phyloP scores from a whole-genome alignment of 1,140 invertebrate genomes.

The Penaeus indicus region DNA sequence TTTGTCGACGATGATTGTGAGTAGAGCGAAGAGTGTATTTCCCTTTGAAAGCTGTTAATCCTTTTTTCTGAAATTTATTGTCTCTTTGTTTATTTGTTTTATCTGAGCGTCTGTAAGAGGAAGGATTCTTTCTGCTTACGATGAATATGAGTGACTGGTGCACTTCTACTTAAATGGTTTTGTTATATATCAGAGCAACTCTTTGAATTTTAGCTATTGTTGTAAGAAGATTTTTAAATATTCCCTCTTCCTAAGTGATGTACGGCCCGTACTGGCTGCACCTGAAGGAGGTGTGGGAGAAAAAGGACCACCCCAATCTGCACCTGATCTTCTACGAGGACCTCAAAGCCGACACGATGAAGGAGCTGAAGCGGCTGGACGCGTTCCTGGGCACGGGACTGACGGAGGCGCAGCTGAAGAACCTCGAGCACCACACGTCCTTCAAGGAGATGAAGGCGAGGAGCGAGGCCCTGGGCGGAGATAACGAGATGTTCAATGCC shows the following conservation, averaged over 20 bases:
- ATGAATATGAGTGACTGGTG: no score
- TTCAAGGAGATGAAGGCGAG: background rate
- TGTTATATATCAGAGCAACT: no score
- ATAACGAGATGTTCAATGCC: background rate
- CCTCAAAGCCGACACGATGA: conserved; percentile 22
- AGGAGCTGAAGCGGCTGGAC: conserved; percentile 31
- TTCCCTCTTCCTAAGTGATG: background rate
- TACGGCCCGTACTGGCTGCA: conserved; percentile 32
- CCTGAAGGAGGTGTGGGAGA: conserved; percentile 18
- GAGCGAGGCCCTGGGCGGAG: background rate
- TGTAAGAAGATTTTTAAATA: no score
- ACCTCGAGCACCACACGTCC: conserved; percentile 24
- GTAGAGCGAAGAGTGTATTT: no score
- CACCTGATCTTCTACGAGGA: conserved; percentile 45
- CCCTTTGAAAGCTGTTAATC: no score
- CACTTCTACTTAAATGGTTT: no score
- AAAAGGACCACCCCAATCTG: conserved; percentile 32
- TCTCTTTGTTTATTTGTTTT: no score
- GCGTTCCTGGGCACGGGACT: conserved; percentile 26
- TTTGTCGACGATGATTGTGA: no score
- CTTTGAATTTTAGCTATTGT: no score
- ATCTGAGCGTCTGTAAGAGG: no score
- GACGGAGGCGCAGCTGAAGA: conserved; percentile 10
- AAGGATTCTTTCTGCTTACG: no score
- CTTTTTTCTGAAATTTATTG: no score